Percentiles rank a stretch among this genome's conserved stretches.
Conservation (phyloP, 2,888 invertebrate genomes). For the Tetragonula carbonaria region DNA sequence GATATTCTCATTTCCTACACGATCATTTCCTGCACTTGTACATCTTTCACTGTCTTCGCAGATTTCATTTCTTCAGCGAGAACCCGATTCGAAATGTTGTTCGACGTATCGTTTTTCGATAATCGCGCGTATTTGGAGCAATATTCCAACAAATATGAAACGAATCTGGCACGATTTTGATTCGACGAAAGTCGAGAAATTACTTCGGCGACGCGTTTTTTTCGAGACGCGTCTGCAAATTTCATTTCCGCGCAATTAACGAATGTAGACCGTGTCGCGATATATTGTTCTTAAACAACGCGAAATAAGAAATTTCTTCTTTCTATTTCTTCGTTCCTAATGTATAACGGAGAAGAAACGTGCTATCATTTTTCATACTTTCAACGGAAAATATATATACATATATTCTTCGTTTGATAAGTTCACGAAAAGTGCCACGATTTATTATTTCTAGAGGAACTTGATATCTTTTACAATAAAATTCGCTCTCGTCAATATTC, state of each 20-base stretch:
- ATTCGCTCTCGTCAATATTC: not conserved
- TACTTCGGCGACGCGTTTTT: not conserved
- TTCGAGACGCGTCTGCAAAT: not conserved
- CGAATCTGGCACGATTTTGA: not conserved
- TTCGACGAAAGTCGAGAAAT: not conserved
- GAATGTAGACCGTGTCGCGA: not conserved
- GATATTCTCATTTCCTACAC: slow-evolving; percentile 73
- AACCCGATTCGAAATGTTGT: slow-evolving; percentile 3
- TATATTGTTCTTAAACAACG: not conserved
- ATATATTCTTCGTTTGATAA: not conserved
- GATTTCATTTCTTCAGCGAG: slow-evolving; percentile 4
- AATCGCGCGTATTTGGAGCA: not conserved
- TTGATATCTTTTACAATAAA: not conserved
- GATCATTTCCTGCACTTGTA: slow-evolving; percentile 25
- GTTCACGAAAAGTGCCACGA: not conserved
- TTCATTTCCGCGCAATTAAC: not conserved
- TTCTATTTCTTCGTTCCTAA: not conserved
- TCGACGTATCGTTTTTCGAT: slow-evolving; percentile 15
- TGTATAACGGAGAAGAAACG: not conserved
- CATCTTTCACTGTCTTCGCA: slow-evolving; percentile 14
- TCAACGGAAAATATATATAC: not conserved
- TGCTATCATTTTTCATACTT: not conserved
- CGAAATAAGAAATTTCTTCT: slow-evolving; percentile 1
- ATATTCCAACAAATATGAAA: not conserved
- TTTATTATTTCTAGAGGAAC: not conserved